Evolutionary conservation across 2,888 invertebrate species (phyloP), one percentile per base, ranked within the genome.

Genomic region (Bhutanitis thaidina): DNA sequence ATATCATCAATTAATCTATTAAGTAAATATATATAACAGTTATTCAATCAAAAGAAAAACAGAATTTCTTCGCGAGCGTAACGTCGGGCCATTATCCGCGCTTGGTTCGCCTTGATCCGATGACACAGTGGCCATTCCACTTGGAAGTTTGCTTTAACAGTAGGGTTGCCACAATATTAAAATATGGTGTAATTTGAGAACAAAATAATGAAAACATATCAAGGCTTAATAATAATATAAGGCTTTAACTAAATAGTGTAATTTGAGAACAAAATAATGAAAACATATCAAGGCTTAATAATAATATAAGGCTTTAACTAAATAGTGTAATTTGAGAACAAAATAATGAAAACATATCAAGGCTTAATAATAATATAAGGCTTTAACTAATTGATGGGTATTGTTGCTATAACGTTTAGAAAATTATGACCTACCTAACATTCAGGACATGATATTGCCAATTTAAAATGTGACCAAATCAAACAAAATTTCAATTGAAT

Each of bases 41-140:
- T 50, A 44, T 32, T 27, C 32, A 44, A 50, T 39, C 27, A 29
- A 43, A 45, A 54, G 43, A 43, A 49, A 44, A 47, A 43, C 39
- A 43, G 32, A 37, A 53, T 52, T 55, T 48, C 40, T 44, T 47
- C 20, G 49, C 47, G 16, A 49, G 45, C 49, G 51, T 47, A 49
- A 46, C 53, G 52, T 14, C 44, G 37, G 45, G 45, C 51, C 59
- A 70, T 70, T 67, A 62, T 60, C 54, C 62, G 59, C 69, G 71
- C 62, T 67, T 62, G 55, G 56, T 60, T 73, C 67, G 71, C 69
- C 67, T 70, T 77, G 75, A 69, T 74, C 75, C 69, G 71, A 67
- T 80, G 82, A 77, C 77, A 81, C 71, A 75, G 75, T 79, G 68
- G 67, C 70, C 69, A 71, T 70, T 74, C 70, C 64, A 70, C 64